Evolutionary conservation across 1,140 invertebrate species (phyloP), one percentile per base, ranked within the genome.

Genomic region (Drosophila orena): DNA sequence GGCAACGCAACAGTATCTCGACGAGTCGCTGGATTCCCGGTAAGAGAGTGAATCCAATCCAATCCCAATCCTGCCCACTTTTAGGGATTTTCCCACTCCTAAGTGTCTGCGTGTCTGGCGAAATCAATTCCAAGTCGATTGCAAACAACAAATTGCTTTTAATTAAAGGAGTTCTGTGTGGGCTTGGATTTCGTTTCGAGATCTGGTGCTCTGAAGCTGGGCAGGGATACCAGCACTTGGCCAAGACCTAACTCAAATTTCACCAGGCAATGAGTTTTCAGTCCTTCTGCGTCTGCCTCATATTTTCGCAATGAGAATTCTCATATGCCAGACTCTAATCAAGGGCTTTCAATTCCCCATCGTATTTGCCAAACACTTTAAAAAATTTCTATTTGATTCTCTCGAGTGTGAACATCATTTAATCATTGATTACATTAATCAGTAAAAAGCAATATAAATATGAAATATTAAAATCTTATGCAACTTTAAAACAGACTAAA

Each of bases 21-120:
- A 94, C 6, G 95, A 95, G 84, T 95, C 95, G 66, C 92, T 94
- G 38, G 95, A 96, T 91, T 94, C 94, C 79, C 94, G 95, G 94
- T 95, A 72, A 79, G 81, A 69, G 65, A 30, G 8, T 1, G 17
- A 17, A 17, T 17, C 17, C 17, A 38, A 14, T 38, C 35, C 49
- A 30, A 8, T 24, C 30, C n/a, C 5, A 12, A 8, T 14, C 4
- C 22, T n/a, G n/a, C 27, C 37, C 11, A 1, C 38, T 54, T 56
- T 44, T 24, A 12, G 35, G 10, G 27, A 2, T n/a, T 22, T 34
- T 20, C 15, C 35, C 20, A 15, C 30, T 17, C 27, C 30, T 44
- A 22, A 27, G 30, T 38, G 81, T 76, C 65, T 73, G 68, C 30
- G 59, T 60, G 66, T 72, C 60, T 53, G 49, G 22, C 66, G 59